Conservation (phyloP, 2,113 vertebrate genomes). For the Lycocorax pyrrhopterus region DNA sequence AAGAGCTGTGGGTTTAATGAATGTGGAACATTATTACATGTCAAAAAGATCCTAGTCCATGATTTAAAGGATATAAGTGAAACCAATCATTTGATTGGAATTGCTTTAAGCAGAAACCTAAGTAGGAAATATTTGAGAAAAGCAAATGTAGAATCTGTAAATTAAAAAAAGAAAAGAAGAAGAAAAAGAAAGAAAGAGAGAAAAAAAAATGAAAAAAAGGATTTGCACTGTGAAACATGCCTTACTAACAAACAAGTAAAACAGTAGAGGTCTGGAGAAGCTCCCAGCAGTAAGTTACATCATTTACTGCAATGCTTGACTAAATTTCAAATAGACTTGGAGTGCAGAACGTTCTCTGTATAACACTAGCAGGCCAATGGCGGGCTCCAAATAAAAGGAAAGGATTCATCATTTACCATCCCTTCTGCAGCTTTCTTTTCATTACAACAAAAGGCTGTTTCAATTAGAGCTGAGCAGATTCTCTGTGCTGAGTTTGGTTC, state of each 20-base stretch:
- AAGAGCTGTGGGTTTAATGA: conserved; percentile 9
- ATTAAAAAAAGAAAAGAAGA: not conserved
- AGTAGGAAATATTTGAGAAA: not conserved
- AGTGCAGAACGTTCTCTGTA: conserved; percentile 2
- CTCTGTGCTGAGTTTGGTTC: not conserved
- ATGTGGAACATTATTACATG: not conserved
- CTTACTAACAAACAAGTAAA: conserved; percentile 27
- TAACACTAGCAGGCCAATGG: not conserved
- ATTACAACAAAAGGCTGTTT: conserved; percentile 12
- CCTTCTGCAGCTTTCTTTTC: conserved; percentile 25
- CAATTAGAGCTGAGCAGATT: not conserved
- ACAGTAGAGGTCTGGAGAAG: conserved; percentile 23
- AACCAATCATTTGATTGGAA: conserved; percentile 21
- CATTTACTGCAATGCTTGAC: conserved; percentile 1
- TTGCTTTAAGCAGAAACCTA: not conserved
- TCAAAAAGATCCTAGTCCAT: not conserved
- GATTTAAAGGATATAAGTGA: conserved; percentile 31
- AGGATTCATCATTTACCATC: conserved; percentile 9
- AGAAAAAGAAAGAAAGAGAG: not conserved
- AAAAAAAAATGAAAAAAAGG: not conserved
- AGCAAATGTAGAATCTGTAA: not conserved
- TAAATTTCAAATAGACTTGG: not conserved
- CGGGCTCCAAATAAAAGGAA: conserved; percentile 29
- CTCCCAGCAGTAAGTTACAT: not conserved
- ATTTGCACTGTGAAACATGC: not conserved